A percentile compares a stretch with the other conserved stretches of the same genome.
Conservation (phyloP, 2,113 vertebrate genomes). For the Ameiurus melas region DNA sequence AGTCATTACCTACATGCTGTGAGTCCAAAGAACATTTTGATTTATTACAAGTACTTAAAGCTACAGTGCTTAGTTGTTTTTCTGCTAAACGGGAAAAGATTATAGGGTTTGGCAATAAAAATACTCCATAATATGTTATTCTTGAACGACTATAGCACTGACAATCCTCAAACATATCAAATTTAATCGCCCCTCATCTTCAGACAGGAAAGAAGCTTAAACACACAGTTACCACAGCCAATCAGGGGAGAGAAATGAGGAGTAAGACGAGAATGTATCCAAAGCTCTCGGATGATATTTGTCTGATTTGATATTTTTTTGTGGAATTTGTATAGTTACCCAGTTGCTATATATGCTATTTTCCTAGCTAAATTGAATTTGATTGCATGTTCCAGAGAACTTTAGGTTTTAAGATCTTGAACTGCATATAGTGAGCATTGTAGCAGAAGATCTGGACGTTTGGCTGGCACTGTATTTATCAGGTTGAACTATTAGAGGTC, state of each 20-base stretch:
- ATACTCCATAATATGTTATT: not conserved
- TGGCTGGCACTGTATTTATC: not conserved
- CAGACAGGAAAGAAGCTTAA: not conserved
- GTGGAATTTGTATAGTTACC: not conserved
- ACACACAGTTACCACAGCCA: not conserved
- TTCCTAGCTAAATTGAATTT: not conserved
- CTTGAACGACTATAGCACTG: not conserved
- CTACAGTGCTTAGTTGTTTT: not conserved
- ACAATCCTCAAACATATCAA: not conserved
- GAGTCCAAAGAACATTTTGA: slow-evolving; percentile 63
- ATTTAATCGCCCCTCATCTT: not conserved
- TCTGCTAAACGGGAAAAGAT: not conserved
- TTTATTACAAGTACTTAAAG: not conserved
- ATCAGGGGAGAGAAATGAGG: not conserved
- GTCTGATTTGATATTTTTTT: not conserved
- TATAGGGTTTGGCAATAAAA: not conserved
- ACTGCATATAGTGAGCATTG: not conserved
- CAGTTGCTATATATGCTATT: not conserved
- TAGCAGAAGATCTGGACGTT: not conserved
- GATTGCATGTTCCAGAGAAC: not conserved
- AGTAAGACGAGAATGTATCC: not conserved
- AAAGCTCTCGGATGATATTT: not conserved
- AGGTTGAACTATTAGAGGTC: not conserved
- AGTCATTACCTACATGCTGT: slow-evolving; percentile 97
- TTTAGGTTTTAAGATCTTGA: not conserved